Conservation (phyloP, 2,113 vertebrate genomes). For the Psephotus haematonotus region DNA sequence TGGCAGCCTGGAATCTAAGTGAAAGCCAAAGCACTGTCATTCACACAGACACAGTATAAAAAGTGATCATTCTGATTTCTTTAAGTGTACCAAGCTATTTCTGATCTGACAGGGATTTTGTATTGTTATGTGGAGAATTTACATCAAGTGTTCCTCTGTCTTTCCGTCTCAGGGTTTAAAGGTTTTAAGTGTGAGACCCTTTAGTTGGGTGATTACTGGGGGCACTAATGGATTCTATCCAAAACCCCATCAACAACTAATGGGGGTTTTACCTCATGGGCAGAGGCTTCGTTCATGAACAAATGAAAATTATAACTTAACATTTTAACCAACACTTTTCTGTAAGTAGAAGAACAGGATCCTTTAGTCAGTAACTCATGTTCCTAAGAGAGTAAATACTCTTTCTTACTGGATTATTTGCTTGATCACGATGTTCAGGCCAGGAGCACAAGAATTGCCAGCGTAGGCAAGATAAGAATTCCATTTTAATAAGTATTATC, state of each 20-base stretch:
- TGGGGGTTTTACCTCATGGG: not conserved
- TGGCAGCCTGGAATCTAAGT: not conserved
- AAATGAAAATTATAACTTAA: not conserved
- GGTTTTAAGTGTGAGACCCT: not conserved
- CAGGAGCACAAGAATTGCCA: not conserved
- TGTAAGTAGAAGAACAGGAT: not conserved
- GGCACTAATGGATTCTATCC: not conserved
- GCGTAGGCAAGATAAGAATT: not conserved
- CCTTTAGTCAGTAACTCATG: not conserved
- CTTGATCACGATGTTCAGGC: not conserved
- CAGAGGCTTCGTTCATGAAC: not conserved
- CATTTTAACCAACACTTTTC: not conserved
- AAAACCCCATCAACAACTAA: not conserved
- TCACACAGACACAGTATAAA: not conserved
- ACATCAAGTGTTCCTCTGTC: fast-evolving
- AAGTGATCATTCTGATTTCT: not conserved
- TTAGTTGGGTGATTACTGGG: not conserved
- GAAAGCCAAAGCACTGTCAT: not conserved
- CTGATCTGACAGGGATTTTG: not conserved
- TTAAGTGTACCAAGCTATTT: not conserved
- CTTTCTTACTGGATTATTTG: not conserved
- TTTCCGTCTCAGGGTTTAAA: not conserved
- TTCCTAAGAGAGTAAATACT: not conserved
- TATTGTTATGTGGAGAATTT: not conserved
- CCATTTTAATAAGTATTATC: not conserved